Base-by-base conservation (phyloP, 1,140 invertebrate species). In the Drosophila takahashii region DNA sequence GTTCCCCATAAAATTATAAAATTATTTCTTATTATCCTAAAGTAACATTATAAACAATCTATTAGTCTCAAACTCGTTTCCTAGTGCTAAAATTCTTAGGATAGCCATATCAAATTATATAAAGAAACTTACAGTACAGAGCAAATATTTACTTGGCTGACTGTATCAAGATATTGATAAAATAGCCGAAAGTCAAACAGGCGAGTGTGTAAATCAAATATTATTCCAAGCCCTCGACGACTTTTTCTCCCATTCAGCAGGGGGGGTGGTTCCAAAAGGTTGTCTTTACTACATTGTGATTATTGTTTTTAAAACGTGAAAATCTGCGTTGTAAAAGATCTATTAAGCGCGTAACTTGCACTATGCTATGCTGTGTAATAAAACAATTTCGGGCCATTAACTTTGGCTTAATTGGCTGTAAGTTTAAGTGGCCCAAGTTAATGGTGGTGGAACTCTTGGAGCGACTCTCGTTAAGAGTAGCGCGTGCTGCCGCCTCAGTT, bases 401-500 rank as follows among this genome's bases (percentile, higher is more conserved):
- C n/a, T 32, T 1, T 4, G 22, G 27, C 58, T 6, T 42, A 44
- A 62, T 32, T 59, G 37, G 1, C 45, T 42, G 41, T 8, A 22
- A 22, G 3, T 22, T n/a, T 6, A 37, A 42, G 18, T 42, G 16
- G 16, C 10, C 10, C n/a, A 3, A 26, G 13, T 10, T 42, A 59
- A 32, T 58, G 36, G 26, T 26, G 27, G 4, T 10, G 56, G 11
- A 64, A 64, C 60, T 64, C 54, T 44, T 22, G 7, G 5, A 44
- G 36, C 54, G 37, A 41, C 60, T 15, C 54, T 64, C 54, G 60
- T 44, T 60, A 42, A 16, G 41, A 66, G 69, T 58, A 57, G 47
- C 64, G 64, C 45, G 27, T 75, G 51, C 66, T 78, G 75, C 57
- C n/a, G 62, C 22, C 58, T 65, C 62, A 7, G 53, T 52, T 73